phyloP scores from a whole-genome alignment of 2,888 invertebrate species.

The Anthoptus insignis region DNA sequence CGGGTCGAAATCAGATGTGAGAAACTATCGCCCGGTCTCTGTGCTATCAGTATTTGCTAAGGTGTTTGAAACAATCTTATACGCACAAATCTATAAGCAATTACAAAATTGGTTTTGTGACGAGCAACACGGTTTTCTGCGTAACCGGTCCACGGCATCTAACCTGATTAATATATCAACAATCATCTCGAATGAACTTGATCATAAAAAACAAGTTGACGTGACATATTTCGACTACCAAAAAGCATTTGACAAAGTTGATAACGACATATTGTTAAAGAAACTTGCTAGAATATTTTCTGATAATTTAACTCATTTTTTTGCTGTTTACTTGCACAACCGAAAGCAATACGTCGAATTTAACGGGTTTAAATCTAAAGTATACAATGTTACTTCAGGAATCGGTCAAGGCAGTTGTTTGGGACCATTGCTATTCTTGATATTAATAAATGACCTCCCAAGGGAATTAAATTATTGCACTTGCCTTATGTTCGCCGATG shows the following conservation, averaged over 20 bases:
- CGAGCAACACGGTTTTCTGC: slow-evolving; percentile 3
- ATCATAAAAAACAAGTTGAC: neutral
- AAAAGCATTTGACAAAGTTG: neutral
- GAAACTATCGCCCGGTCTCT: too few relatives aligned
- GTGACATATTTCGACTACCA: slow-evolving; percentile 2
- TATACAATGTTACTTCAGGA: neutral
- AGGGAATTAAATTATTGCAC: neutral
- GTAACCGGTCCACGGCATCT: neutral
- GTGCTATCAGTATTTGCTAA: too few relatives aligned
- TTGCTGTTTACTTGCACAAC: neutral
- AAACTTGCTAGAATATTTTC: neutral
- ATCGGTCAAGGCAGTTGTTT: neutral
- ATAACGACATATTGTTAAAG: neutral
- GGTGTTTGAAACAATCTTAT: too few relatives aligned
- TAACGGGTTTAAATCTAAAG: neutral
- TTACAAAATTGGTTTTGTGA: neutral
- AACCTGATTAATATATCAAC: neutral
- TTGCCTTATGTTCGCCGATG: slow-evolving; percentile 1
- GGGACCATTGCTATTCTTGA: neutral
- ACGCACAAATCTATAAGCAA: neutral
- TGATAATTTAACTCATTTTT: neutral
- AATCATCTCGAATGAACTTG: neutral
- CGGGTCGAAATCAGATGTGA: too few relatives aligned
- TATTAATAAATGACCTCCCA: neutral
- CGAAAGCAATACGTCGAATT: neutral